Evolutionary conservation across 2,888 invertebrate genomes (phyloP).

Genomic region (Pantelozetes paolii): DNA sequence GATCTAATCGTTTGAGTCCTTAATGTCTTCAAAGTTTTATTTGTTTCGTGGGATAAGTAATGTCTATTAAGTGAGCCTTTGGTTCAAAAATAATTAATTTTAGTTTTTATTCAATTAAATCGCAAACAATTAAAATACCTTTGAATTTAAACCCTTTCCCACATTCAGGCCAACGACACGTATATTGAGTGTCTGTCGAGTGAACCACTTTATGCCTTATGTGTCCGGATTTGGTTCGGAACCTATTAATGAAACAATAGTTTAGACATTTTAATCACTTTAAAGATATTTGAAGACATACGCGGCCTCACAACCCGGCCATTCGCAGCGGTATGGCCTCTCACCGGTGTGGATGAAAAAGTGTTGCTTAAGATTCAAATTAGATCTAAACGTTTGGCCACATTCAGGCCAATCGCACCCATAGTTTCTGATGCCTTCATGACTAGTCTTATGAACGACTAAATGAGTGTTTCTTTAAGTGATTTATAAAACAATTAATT

Average conservation of each 20-base stretch:
- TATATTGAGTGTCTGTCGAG: not conserved
- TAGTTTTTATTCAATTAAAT: not conserved
- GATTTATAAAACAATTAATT: not conserved
- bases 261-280: not conserved
- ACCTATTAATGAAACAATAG: not conserved
- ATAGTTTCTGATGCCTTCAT: conserved; percentile 14
- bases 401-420: not conserved
- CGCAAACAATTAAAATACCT: not conserved
- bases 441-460: conserved; percentile 7
- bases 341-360: not conserved
- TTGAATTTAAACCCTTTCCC: conserved; percentile 11
- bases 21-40: no score
- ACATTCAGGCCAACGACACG: not conserved
- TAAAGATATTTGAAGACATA: not conserved
- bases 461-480: conserved; percentile 3
- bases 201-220: conserved; percentile 16
- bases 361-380: conserved; percentile 4
- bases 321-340: conserved; percentile 4
- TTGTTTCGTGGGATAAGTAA: no score
- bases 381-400: not conserved
- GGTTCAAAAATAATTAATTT: no score
- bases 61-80: no score
- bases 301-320: conserved; percentile 20
- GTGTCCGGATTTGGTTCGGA: not conserved
- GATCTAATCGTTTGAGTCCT: no score